Conservation (phyloP, 2,888 invertebrate species). For the Shargacucullia verbasci region DNA sequence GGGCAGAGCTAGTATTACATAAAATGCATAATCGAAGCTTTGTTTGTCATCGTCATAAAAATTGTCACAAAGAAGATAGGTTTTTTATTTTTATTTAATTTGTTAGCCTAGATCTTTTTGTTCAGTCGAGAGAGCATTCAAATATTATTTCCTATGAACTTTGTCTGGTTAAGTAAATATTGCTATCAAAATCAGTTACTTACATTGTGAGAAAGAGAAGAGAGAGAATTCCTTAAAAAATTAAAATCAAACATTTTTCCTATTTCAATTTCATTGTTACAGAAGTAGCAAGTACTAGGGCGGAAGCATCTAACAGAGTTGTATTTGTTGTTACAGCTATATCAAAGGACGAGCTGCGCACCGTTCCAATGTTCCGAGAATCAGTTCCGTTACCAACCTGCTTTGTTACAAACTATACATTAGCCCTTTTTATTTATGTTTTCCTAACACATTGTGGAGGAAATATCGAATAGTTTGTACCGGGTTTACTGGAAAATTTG, state of each 20-base stretch:
- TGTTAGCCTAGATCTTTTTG: too few species aligned
- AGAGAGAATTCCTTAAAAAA: neutral
- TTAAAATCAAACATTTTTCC: constrained; percentile 45
- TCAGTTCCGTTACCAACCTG: constrained; percentile 57
- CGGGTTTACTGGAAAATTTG: constrained; percentile 20
- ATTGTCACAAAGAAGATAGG: too few species aligned
- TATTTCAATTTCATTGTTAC: constrained; percentile 49
- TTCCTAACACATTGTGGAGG: constrained; percentile 41
- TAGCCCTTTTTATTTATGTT: constrained; percentile 59
- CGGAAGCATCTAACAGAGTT: constrained; percentile 70
- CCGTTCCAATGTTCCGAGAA: constrained; percentile 63
- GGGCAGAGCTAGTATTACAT: too few species aligned
- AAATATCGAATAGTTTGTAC: constrained; percentile 35
- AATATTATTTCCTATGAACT: too few species aligned
- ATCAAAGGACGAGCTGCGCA: constrained; percentile 70
- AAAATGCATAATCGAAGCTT: too few species aligned
- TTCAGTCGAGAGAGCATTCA: too few species aligned
- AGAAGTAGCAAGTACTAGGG: constrained; percentile 60
- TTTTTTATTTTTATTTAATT: too few species aligned
- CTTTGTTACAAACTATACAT: constrained; percentile 65
- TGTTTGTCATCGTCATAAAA: too few species aligned
- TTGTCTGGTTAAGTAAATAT: too few species aligned
- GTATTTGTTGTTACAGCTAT: constrained; percentile 74
- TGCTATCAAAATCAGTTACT: too few species aligned
- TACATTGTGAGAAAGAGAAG: neutral